These are phyloP conservation scores for Megaptera novaeangliae DNA, from an alignment of 2,113 vertebrate species.

Conservation along the genomic window DNA sequence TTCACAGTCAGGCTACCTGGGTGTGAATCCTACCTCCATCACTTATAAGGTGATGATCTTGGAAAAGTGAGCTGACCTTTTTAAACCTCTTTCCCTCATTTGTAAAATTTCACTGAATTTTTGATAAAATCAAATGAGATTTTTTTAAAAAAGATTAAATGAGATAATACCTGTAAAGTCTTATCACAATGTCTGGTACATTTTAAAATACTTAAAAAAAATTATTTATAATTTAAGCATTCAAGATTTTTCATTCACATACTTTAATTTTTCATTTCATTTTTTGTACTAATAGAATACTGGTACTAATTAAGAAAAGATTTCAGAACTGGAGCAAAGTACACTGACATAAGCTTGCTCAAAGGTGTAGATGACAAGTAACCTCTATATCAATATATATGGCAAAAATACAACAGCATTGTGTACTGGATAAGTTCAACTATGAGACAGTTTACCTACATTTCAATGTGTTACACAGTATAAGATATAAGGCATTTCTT, in stretches of 20 bases:
- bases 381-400: background rate
- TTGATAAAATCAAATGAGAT: background rate
- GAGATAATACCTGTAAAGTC: background rate
- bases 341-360: background rate
- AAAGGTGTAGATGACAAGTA: background rate
- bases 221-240: background rate
- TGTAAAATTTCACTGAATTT: conserved; percentile 29
- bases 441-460: background rate
- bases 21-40: background rate
- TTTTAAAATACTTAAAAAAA: background rate
- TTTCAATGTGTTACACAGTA: background rate
- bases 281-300: background rate
- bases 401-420: background rate
- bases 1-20: background rate
- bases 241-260: conserved; percentile 9
- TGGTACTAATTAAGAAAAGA: conserved; percentile 15
- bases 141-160: background rate
- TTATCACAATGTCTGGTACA: background rate
- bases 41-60: background rate
- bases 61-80: background rate
- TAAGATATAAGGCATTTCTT: background rate
- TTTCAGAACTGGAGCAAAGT: background rate
- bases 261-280: background rate
- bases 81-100: background rate
- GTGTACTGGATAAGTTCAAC: background rate